Evolutionary conservation across 1,140 invertebrate species (phyloP).

Genomic region (Tetramorium simillimum): DNA sequence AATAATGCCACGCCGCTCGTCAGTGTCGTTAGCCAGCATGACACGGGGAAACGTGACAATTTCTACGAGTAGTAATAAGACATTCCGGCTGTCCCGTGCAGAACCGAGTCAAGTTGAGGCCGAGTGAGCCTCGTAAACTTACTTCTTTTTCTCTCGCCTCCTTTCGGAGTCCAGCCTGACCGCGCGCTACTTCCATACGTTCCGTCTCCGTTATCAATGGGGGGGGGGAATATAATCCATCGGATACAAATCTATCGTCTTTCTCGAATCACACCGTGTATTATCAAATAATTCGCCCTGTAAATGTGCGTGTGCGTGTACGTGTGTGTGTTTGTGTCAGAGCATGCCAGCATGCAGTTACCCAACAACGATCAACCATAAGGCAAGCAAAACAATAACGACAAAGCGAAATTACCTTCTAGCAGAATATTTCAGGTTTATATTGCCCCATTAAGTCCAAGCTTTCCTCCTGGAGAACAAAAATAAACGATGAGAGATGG

Average conservation of each 20-base stretch:
- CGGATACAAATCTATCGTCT: neutral
- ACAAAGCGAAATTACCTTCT: conserved; percentile 88
- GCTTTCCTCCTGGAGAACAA: conserved; percentile 90
- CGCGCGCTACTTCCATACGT: neutral
- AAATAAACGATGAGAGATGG: conserved; percentile 84
- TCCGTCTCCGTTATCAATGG: neutral
- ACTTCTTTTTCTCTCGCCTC: neutral
- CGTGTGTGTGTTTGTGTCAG: neutral
- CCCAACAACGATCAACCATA: conserved; percentile 66
- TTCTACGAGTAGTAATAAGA: conserved; percentile 31
- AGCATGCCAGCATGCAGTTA: conserved; percentile 70
- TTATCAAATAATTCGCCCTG: neutral
- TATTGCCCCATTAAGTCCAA: conserved; percentile 94
- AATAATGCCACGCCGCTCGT: neutral
- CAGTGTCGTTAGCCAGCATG: conserved; percentile 51
- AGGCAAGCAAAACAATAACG: conserved; percentile 81
- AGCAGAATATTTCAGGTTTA: conserved; percentile 94
- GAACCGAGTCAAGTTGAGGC: neutral
- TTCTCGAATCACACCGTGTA: neutral
- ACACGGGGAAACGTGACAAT: conserved; percentile 48
- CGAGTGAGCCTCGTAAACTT: neutral
- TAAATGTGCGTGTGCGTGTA: neutral
- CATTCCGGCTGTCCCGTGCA: neutral
- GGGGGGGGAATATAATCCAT: neutral
- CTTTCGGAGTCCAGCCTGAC: neutral